Percentiles rank a stretch among this genome's conserved stretches.
Evolutionary conservation across 2,113 vertebrate species (phyloP).

Genomic region (Chaetura pelagica): DNA sequence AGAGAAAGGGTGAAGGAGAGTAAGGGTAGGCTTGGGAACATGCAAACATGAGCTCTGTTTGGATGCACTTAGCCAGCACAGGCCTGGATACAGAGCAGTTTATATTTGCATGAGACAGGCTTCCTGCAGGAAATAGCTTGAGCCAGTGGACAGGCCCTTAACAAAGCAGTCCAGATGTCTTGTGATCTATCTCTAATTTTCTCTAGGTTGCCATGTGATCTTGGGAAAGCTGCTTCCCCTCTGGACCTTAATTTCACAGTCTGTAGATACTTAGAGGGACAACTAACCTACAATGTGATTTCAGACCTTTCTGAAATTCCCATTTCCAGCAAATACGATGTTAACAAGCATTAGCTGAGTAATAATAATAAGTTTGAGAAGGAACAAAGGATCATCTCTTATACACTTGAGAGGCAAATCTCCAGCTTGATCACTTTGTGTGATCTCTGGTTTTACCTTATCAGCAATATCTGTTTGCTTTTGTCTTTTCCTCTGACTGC

Average conservation of each 20-base stretch:
- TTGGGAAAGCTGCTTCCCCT: not conserved
- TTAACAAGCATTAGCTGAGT: not conserved
- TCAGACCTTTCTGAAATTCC: not conserved
- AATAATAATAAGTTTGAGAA: not conserved
- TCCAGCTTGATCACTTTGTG: not conserved
- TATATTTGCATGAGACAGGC: not conserved
- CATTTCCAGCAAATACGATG: not conserved
- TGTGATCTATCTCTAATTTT: conserved; percentile 6
- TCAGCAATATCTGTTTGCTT: not conserved
- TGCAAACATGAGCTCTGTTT: not conserved
- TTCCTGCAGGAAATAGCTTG: not conserved
- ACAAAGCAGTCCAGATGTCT: conserved; percentile 10
- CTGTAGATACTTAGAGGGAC: not conserved
- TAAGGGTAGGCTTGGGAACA: not conserved
- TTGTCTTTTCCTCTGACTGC: not conserved
- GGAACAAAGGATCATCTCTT: not conserved
- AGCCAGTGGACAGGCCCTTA: not conserved
- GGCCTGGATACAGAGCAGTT: not conserved
- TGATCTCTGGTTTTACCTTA: not conserved
- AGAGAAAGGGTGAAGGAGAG: not conserved
- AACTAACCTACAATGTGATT: not conserved
- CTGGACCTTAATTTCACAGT: not conserved
- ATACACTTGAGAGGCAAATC: not conserved
- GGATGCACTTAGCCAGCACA: not conserved
- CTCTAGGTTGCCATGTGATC: not conserved